phyloP scores from a whole-genome alignment of 2,888 invertebrate genomes.

The Nipponacmea schrenckii region DNA sequence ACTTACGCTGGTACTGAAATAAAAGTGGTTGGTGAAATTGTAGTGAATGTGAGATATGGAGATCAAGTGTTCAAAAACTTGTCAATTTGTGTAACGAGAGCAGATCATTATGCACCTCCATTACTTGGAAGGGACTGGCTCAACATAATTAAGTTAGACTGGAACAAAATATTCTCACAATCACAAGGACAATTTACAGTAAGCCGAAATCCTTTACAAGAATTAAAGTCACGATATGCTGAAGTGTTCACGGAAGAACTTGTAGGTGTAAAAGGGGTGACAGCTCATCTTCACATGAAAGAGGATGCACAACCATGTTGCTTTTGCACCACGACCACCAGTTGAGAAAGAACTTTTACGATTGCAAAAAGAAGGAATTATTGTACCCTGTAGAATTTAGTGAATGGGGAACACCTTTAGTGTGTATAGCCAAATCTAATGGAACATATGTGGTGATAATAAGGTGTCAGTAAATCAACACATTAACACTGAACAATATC shows the following conservation, averaged over 20 bases:
- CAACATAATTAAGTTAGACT: not conserved
- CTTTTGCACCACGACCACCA: conserved; percentile 2
- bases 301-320: conserved; percentile 11
- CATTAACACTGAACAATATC: conserved; percentile 30
- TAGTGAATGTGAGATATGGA: not conserved
- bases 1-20: not conserved
- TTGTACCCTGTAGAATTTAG: conserved; percentile 19
- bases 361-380: conserved; percentile 19
- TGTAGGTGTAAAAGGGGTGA: not conserved
- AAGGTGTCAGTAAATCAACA: conserved; percentile 26
- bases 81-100: too few relatives aligned
- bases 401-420: conserved; percentile 33
- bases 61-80: too few relatives aligned
- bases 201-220: not conserved
- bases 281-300: not conserved
- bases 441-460: conserved; percentile 32
- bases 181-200: not conserved
- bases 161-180: not conserved
- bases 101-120: not conserved
- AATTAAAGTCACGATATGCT: not conserved
- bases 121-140: not conserved
- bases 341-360: conserved; percentile 12
- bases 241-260: not conserved
- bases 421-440: conserved; percentile 27
- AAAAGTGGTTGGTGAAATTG: not conserved